These are phyloP conservation scores for Netelia virgata DNA, from an alignment of 2,888 invertebrate genomes.

Conservation along the genomic window DNA sequence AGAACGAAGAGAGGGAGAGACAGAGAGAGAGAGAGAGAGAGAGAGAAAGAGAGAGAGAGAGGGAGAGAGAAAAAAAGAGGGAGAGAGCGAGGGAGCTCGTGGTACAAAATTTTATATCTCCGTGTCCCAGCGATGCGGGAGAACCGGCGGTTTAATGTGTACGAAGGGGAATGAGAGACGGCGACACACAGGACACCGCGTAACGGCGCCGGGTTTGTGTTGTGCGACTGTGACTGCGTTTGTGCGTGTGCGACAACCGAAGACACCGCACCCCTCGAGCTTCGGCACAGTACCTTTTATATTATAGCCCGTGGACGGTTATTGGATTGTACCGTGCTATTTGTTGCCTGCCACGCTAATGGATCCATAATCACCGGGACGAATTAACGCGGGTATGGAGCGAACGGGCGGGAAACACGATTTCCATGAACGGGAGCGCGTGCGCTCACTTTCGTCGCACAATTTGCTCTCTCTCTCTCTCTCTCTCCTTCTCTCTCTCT, in stretches of 20 bases:
- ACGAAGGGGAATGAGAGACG: slow-evolving; percentile 36
- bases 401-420: slow-evolving; percentile 28
- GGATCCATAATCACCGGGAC: slow-evolving; percentile 83
- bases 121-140: slow-evolving; percentile 21
- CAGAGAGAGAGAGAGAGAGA: slow-evolving; percentile 26
- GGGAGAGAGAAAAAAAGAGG: slow-evolving; percentile 24
- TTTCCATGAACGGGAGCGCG: slow-evolving; percentile 47
- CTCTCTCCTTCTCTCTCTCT: neutral
- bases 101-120: slow-evolving; percentile 44
- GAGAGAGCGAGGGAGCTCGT: slow-evolving; percentile 44
- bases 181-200: slow-evolving; percentile 72
- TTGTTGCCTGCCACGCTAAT: slow-evolving; percentile 83
- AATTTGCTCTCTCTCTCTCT: neutral
- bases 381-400: slow-evolving; percentile 76
- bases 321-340: slow-evolving; percentile 83
- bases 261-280: slow-evolving; percentile 78
- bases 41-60: slow-evolving; percentile 32
- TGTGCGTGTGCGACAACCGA: slow-evolving; percentile 74
- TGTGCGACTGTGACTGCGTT: neutral
- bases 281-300: slow-evolving; percentile 76
- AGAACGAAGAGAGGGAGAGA: slow-evolving; percentile 15
- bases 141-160: slow-evolving; percentile 34
- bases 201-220: slow-evolving; percentile 13
- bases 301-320: slow-evolving; percentile 78
- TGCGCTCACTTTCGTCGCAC: slow-evolving; percentile 38